Conservation (phyloP, 2,888 invertebrate genomes). For the Carpatolechia fugitivella region DNA sequence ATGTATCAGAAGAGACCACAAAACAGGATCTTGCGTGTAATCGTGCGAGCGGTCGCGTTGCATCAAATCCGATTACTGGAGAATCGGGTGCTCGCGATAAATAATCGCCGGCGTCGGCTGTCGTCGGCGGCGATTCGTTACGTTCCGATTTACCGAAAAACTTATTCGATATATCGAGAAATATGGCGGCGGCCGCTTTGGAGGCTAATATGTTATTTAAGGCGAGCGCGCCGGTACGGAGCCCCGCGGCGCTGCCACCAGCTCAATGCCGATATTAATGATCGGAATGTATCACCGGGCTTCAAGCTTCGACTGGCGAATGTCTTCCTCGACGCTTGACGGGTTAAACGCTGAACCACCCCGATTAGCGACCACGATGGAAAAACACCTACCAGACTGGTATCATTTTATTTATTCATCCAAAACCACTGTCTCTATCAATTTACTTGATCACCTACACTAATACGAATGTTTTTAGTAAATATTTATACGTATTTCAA, state of each 20-base stretch:
- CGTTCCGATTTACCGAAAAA: constrained; percentile 66
- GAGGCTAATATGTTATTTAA: constrained; percentile 71
- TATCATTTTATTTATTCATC: too few species aligned
- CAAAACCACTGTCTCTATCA: too few species aligned
- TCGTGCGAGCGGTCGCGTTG: constrained; percentile 28
- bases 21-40: constrained; percentile 20
- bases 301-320: constrained; percentile 48
- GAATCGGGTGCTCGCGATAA: constrained; percentile 68
- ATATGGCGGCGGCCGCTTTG: constrained; percentile 69
- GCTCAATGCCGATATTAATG: constrained; percentile 71
- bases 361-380: constrained; percentile 3
- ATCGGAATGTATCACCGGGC: constrained; percentile 54
- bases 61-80: constrained; percentile 64
- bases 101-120: constrained; percentile 56
- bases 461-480: too few species aligned
- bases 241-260: constrained; percentile 67
- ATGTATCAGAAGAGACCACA: constrained; percentile 18
- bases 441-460: too few species aligned
- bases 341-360: constrained; percentile 30
- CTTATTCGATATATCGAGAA: constrained; percentile 55
- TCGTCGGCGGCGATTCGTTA: constrained; percentile 68
- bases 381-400: not conserved
- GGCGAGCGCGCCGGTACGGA: constrained; percentile 46
- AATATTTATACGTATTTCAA: too few species aligned
- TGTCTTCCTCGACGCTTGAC: constrained; percentile 48